Evolutionary conservation across 2,113 vertebrate species (phyloP), one percentile per base, ranked within the genome.

Genomic region (Cyanoliseus patagonus): DNA sequence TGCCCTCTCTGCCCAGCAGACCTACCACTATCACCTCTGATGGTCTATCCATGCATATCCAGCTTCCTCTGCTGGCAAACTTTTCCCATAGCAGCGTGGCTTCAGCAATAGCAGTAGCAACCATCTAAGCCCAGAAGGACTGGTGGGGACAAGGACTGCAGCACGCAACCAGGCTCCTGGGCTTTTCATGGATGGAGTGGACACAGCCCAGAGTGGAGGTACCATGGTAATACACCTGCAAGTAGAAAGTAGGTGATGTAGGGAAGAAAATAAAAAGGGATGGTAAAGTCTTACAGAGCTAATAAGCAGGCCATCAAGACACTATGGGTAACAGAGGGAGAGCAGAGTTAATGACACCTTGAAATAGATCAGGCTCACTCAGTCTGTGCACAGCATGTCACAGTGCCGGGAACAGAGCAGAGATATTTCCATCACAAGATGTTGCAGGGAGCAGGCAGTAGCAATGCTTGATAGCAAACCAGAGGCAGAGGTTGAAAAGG

Each of bases 121-220:
- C 11, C 19, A 55, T 8, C 30, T 35, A 33, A 84, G 7, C 31
- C 33, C 28, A n/a, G 72, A n/a, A 19, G 24, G 35, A n/a, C 6
- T 1, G 0, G 5, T 1, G 0, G 9, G 13, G 24, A 6, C 44
- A 52, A 64, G 49, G 44, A 14, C 15, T 17, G 22, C 13, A 5
- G 30, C 27, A 31, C 10, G 2, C 41, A 18, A 13, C 33, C 55
- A 22, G 44, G 4, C 7, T 25, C 49, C 53, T 8, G 61, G 17
- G 28, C 14, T 59, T 27, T 47, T 27, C 59, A n/a, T 4, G 12
- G 35, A 4, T n/a, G 15, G n/a, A 17, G 25, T 41, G 52, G 52
- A 27, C n/a, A 17, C 1, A 1, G 42, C 39, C 42, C 39, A 9
- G 19, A 24, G 62, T 59, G 74, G n/a, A 59, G 35, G 46, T 47